Conservation (phyloP, 2,797 vertebrate genomes). For the Allobates femoralis region DNA sequence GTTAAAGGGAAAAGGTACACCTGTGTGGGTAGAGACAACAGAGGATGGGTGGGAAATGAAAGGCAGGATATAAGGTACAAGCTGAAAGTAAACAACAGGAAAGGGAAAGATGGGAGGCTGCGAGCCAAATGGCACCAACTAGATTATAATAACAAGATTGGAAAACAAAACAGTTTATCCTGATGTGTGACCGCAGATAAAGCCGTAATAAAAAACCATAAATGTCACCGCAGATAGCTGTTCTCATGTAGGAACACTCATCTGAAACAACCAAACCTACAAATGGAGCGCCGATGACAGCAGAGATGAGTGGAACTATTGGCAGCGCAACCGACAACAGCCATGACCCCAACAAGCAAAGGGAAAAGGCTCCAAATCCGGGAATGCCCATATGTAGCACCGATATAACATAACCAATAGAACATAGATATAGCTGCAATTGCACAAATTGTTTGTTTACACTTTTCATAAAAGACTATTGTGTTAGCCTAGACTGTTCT, state of each 20-base stretch:
- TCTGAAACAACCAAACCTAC: conserved; percentile 15
- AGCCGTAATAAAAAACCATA: conserved; percentile 17
- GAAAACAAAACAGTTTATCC: conserved; percentile 52
- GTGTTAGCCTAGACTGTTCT: no score
- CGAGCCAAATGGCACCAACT: conserved; percentile 63
- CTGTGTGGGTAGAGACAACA: conserved; percentile 45
- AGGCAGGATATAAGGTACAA: conserved; percentile 63
- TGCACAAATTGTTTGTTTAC: no score
- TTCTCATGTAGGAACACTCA: conserved; percentile 22
- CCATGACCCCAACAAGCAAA: not conserved
- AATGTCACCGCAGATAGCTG: conserved; percentile 32
- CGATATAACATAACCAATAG: no score
- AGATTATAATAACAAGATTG: conserved; percentile 62
- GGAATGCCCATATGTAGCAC: not conserved
- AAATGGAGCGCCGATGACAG: not conserved
- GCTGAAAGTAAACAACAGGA: conserved; percentile 60
- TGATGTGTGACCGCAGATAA: conserved; percentile 48
- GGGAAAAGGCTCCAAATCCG: not conserved
- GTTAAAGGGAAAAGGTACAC: conserved; percentile 52
- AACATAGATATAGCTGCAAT: no score
- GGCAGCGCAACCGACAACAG: not conserved
- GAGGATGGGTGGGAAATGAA: conserved; percentile 67
- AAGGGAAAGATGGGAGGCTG: conserved; percentile 59
- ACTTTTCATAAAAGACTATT: no score
- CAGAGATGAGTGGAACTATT: not conserved